Evolutionary conservation across 2,113 vertebrate genomes (phyloP).

Genomic region (Arenaria interpres): DNA sequence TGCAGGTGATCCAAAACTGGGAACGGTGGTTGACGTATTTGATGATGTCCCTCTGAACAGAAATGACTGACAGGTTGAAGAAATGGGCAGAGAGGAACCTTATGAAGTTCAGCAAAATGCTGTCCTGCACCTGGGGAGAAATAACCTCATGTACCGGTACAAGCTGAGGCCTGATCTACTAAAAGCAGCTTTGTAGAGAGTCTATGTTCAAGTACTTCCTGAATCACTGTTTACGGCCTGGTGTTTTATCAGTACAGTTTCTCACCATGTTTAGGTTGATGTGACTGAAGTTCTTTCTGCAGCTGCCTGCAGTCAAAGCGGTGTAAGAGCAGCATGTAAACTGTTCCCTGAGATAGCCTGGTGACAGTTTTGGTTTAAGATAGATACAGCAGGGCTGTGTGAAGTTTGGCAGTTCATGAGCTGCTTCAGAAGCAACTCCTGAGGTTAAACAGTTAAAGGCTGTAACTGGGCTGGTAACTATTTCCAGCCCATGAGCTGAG

Average conservation of each 20-base stretch:
- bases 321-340: neutral
- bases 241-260: neutral
- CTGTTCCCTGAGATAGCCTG: neutral
- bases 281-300: neutral
- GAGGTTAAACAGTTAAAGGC: neutral
- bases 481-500: neutral
- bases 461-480: neutral
- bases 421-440: neutral
- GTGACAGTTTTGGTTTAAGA: neutral
- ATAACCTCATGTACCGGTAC: neutral
- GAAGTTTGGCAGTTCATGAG: neutral
- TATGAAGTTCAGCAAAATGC: neutral
- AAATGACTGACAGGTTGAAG: neutral
- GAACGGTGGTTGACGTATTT: neutral
- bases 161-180: neutral
- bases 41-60: neutral
- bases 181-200: neutral
- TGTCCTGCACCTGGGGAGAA: neutral
- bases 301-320: neutral
- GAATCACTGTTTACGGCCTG: neutral
- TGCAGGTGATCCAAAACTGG: neutral
- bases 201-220: neutral
- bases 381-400: neutral
- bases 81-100: neutral
- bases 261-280: neutral